Percentiles rank a stretch among this genome's conserved stretches.
phyloP scores from a whole-genome alignment of 2,888 invertebrate species.

The Gastracanthus pulcherrimus region DNA sequence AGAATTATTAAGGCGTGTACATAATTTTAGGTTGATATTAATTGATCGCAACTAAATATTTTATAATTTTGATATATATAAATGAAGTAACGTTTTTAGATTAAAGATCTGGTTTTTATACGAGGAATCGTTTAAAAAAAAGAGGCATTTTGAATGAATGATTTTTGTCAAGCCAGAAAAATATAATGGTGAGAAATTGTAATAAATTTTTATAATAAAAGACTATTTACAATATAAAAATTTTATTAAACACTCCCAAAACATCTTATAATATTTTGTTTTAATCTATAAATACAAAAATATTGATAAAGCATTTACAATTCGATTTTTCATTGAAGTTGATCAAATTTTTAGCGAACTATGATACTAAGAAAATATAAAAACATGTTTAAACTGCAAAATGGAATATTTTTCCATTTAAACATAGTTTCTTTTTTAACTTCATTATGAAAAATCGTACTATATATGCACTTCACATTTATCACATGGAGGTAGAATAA shows the following conservation, averaged over 20 bases:
- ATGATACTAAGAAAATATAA: not conserved
- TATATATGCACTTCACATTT: not conserved
- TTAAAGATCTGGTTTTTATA: not conserved
- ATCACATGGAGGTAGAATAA: slow-evolving; percentile 21
- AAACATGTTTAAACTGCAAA: not conserved
- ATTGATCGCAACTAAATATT: not conserved
- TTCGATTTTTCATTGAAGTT: slow-evolving; percentile 2
- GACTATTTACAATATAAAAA: slow-evolving; percentile 15
- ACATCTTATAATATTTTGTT: slow-evolving; percentile 10
- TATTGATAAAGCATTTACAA: not conserved
- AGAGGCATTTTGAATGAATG: not conserved
- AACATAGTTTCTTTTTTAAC: not conserved
- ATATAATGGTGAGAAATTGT: too few relatives aligned
- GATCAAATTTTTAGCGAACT: not conserved
- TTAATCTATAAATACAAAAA: slow-evolving; percentile 21
- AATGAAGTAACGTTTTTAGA: too few relatives aligned
- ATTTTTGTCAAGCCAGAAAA: too few relatives aligned
- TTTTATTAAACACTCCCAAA: slow-evolving; percentile 33
- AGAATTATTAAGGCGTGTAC: not conserved
- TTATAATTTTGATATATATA: not conserved
- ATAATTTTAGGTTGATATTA: not conserved
- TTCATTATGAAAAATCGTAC: slow-evolving; percentile 3
- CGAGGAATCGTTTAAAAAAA: not conserved
- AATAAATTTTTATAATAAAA: slow-evolving; percentile 29
- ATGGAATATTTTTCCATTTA: not conserved